Conservation (phyloP, 2,888 invertebrate species). For the Cotesia congregata region DNA sequence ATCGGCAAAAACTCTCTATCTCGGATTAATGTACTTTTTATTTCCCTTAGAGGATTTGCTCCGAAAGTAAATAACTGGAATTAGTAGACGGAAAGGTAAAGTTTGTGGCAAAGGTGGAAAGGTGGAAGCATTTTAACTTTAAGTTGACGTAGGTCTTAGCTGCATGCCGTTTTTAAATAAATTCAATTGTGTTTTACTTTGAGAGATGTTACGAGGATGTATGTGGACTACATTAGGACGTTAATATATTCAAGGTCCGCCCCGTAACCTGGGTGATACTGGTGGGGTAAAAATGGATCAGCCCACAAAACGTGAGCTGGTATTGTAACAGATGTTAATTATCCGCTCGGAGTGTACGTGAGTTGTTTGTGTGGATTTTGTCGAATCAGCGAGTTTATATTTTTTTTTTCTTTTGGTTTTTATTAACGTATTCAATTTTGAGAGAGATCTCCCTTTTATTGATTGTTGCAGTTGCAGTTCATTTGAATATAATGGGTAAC, state of each 20-base stretch:
- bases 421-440: neutral
- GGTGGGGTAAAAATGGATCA: constrained; percentile 65
- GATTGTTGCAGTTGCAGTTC: neutral
- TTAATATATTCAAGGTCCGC: constrained; percentile 70
- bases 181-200: constrained; percentile 1
- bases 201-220: neutral
- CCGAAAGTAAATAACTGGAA: neutral
- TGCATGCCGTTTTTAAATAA: neutral
- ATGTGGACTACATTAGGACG: constrained; percentile 56
- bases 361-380: constrained; percentile 47
- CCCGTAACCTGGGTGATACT: constrained; percentile 54
- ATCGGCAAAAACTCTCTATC: neutral
- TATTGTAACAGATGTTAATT: constrained; percentile 71
- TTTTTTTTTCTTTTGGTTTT: neutral
- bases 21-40: neutral
- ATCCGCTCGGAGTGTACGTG: constrained; percentile 60
- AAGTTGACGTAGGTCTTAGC: neutral
- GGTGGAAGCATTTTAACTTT: neutral
- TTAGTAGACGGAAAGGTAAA: neutral
- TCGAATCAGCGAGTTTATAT: constrained; percentile 39
- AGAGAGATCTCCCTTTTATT: constrained; percentile 8
- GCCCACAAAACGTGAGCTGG: constrained; percentile 56
- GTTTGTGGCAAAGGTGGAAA: neutral
- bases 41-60: neutral
- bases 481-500: neutral